Evolutionary conservation across 2,888 invertebrate genomes (phyloP).

Genomic region (Theretra japonica): DNA sequence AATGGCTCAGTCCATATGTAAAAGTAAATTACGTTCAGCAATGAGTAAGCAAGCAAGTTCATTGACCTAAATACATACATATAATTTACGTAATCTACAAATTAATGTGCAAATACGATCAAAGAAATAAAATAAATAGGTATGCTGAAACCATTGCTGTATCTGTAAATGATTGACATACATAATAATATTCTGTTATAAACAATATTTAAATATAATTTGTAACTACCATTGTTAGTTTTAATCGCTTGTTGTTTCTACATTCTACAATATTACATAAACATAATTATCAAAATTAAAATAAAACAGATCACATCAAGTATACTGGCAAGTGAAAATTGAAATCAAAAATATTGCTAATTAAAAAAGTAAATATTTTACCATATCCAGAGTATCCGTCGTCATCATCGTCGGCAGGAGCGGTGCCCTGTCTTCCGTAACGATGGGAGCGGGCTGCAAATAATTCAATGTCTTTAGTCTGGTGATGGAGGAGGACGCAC

Average conservation of each 20-base stretch:
- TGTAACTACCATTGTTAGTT: no score
- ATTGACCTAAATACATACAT: not conserved
- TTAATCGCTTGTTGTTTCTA: no score
- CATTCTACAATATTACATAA: no score
- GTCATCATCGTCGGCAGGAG: slow-evolving; percentile 86
- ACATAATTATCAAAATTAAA: no score
- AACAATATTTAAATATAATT: no score
- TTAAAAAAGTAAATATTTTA: slow-evolving; percentile 32
- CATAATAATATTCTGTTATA: no score
- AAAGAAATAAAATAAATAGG: not conserved
- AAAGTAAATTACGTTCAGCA: not conserved
- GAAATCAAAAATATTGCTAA: not conserved
- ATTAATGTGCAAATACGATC: not conserved
- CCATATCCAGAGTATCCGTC: slow-evolving; percentile 67
- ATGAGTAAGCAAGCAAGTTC: not conserved
- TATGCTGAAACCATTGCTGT: no score
- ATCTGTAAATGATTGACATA: no score
- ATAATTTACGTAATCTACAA: slow-evolving; percentile 63
- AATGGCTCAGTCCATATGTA: not conserved
- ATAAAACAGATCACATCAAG: no score
- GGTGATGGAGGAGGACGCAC: no score
- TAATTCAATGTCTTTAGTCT: not conserved
- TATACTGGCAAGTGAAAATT: no score
- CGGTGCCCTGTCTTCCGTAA: slow-evolving; percentile 93
- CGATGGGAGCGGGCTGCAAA: slow-evolving; percentile 91